These are phyloP conservation scores for Tolypeutes matacus DNA, from an alignment of 2,797 vertebrate genomes.

Conservation along the genomic window DNA sequence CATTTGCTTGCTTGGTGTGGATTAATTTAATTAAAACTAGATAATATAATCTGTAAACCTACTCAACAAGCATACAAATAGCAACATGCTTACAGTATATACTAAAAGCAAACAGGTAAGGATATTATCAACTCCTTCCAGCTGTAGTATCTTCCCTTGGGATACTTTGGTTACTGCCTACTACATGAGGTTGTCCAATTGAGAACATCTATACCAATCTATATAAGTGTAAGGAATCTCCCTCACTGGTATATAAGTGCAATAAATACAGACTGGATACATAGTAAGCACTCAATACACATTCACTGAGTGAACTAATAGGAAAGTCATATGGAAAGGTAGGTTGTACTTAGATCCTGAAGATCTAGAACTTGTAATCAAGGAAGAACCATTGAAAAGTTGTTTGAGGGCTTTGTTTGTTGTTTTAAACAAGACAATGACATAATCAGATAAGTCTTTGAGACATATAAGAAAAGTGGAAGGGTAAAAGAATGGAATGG, in stretches of 20 bases:
- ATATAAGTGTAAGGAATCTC: not conserved
- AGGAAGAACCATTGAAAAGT: not conserved
- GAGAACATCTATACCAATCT: not conserved
- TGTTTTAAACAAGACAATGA: not conserved
- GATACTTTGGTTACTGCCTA: not conserved
- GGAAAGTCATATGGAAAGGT: not conserved
- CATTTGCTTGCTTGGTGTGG: not conserved
- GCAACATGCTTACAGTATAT: not conserved
- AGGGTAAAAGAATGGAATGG: not conserved
- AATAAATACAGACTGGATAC: not conserved
- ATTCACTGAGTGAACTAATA: not conserved
- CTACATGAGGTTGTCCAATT: not conserved
- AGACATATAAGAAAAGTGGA: not conserved
- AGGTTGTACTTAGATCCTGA: not conserved
- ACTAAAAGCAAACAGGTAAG: not conserved
- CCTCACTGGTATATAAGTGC: not conserved
- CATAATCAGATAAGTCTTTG: not conserved
- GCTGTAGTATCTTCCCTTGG: not conserved
- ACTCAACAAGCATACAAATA: not conserved
- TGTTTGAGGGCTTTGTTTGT: not conserved
- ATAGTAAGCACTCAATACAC: not conserved
- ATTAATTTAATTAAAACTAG: conserved; percentile 15
- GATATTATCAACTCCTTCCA: not conserved
- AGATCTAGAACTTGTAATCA: not conserved
- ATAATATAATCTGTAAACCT: not conserved